These are phyloP conservation scores for Parelbella ahira DNA, from an alignment of 2,888 invertebrate species.

Conservation along the genomic window DNA sequence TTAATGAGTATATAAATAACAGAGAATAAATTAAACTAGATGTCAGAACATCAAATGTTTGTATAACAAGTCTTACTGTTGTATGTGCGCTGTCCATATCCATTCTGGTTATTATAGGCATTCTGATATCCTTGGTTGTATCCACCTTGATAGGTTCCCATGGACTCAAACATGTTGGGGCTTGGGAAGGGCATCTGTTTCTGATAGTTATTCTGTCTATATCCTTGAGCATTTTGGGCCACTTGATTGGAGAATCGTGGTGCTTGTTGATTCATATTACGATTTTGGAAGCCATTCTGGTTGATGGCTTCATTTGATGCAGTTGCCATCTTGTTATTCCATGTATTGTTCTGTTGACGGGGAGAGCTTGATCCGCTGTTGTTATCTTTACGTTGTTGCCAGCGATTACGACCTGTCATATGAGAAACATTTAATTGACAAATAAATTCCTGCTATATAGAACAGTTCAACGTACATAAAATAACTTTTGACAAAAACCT, in stretches of 20 bases:
- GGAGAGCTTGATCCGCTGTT: conserved; percentile 73
- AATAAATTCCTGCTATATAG: too few species aligned
- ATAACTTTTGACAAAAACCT: too few species aligned
- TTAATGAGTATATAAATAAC: too few species aligned
- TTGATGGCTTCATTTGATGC: conserved; percentile 46
- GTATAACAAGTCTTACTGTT: conserved; percentile 55
- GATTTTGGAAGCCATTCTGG: conserved; percentile 58
- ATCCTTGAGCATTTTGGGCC: conserved; percentile 60
- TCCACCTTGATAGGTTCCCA: conserved; percentile 79
- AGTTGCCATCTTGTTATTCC: conserved; percentile 75
- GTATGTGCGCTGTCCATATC: conserved; percentile 69
- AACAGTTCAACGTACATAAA: too few species aligned
- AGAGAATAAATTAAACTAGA: too few species aligned
- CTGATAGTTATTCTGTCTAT: conserved; percentile 74
- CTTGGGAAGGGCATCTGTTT: conserved; percentile 80
- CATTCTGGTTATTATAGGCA: conserved; percentile 69
- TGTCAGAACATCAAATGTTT: too few species aligned
- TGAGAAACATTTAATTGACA: too few species aligned
- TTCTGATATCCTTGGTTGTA: conserved; percentile 76
- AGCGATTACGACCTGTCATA: conserved; percentile 81
- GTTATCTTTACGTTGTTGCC: conserved; percentile 82
- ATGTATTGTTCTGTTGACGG: conserved; percentile 74
- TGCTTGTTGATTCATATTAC: conserved; percentile 60
- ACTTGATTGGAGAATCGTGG: conserved; percentile 74
- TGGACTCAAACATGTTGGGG: conserved; percentile 79